phyloP scores from a whole-genome alignment of 1,140 invertebrate species.

The Goniozus legneri region DNA sequence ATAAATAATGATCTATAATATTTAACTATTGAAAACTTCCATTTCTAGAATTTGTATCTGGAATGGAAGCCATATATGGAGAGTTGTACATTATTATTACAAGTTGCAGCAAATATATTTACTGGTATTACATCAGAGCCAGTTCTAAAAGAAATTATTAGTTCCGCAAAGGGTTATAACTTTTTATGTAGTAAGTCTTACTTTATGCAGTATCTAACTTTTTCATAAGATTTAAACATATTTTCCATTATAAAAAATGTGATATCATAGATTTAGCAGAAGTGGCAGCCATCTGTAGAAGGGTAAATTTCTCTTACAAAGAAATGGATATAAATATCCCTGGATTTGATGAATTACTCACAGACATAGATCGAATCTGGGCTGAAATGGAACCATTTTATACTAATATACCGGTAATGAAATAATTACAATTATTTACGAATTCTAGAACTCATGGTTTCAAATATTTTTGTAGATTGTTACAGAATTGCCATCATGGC shows the following conservation, averaged over 20 bases:
- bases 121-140: slow-evolving; percentile 56
- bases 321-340: slow-evolving; percentile 54
- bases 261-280: slow-evolving; percentile 54
- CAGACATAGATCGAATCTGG: slow-evolving; percentile 52
- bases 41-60: slow-evolving; percentile 45
- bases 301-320: slow-evolving; percentile 52
- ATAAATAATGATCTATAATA: slow-evolving; percentile 3
- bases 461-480: slow-evolving; percentile 39
- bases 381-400: slow-evolving; percentile 54
- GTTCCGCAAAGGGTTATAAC: slow-evolving; percentile 57
- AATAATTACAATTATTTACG: slow-evolving; percentile 3
- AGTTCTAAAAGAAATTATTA: slow-evolving; percentile 59
- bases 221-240: not conserved
- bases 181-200: slow-evolving; percentile 58
- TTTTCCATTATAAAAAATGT: slow-evolving; percentile 1
- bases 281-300: slow-evolving; percentile 50
- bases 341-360: slow-evolving; percentile 50
- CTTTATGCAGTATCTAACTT: not conserved
- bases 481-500: slow-evolving; percentile 49
- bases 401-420: slow-evolving; percentile 48
- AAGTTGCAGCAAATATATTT: slow-evolving; percentile 58
- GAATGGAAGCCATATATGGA: slow-evolving; percentile 63
- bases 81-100: slow-evolving; percentile 55
- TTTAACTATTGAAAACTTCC: slow-evolving; percentile 10
- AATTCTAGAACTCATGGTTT: not conserved